Conservation (phyloP, 2,797 vertebrate genomes). For the Sebastes matsubarae region DNA sequence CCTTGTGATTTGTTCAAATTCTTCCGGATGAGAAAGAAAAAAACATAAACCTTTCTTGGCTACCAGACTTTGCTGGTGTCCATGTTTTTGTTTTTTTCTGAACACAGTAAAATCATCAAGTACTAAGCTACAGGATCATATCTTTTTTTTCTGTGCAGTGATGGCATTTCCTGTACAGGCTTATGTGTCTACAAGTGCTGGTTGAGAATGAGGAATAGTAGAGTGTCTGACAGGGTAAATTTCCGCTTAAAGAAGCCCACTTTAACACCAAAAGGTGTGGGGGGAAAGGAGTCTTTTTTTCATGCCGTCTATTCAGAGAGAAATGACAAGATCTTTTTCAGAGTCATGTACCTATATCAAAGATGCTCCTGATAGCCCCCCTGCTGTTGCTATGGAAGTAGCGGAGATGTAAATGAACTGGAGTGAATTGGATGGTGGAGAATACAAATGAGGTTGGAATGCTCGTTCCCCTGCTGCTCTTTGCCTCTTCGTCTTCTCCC, state of each 20-base stretch:
- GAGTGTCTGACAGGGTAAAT: slow-evolving; percentile 47
- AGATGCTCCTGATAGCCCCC: slow-evolving; percentile 90
- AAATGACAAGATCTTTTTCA: slow-evolving; percentile 82
- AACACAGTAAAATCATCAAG: slow-evolving; percentile 39
- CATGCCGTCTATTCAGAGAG: slow-evolving; percentile 71
- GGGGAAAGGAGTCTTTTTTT: slow-evolving; percentile 32
- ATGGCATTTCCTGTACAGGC: slow-evolving; percentile 44
- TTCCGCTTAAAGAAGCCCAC: slow-evolving; percentile 62
- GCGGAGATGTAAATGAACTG: slow-evolving; percentile 91
- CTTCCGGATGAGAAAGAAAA: slow-evolving; percentile 9
- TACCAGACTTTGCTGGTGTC: slow-evolving; percentile 10
- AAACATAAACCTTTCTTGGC: slow-evolving; percentile 7
- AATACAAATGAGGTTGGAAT: slow-evolving; percentile 90
- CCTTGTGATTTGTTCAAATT: slow-evolving; percentile 25
- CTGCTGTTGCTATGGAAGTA: slow-evolving; percentile 91
- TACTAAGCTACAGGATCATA: slow-evolving; percentile 13
- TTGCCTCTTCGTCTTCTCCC: slow-evolving; percentile 52
- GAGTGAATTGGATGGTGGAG: slow-evolving; percentile 87
- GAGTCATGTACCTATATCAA: slow-evolving; percentile 89
- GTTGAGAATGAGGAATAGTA: slow-evolving; percentile 28
- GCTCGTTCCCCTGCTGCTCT: slow-evolving; percentile 77
- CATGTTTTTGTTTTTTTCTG: slow-evolving; percentile 34
- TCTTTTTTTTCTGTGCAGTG: slow-evolving; percentile 37
- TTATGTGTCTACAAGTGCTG: slow-evolving; percentile 35
- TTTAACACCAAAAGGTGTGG: slow-evolving; percentile 56